phyloP scores from a whole-genome alignment of 2,888 invertebrate genomes.

The Mylabris sibirica region DNA sequence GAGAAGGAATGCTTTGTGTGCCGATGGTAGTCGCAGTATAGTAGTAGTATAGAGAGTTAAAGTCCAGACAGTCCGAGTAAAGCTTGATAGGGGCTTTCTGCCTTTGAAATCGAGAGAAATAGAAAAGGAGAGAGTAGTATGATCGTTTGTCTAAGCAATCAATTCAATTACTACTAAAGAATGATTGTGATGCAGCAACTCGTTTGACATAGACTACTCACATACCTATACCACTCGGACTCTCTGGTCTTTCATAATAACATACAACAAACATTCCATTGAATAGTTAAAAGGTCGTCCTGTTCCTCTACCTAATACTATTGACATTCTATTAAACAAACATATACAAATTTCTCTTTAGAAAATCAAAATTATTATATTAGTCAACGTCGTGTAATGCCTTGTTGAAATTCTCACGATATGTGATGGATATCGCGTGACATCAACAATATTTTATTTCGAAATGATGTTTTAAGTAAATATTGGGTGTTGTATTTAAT shows the following conservation, averaged over 20 bases:
- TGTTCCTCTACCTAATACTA: background rate
- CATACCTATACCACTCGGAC: slow-evolving; percentile 44
- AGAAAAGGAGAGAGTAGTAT: slow-evolving; percentile 12
- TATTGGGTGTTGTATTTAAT: slow-evolving; percentile 3
- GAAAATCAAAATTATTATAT: background rate
- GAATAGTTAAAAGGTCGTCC: background rate
- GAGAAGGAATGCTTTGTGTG: slow-evolving; percentile 61
- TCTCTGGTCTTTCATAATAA: slow-evolving; percentile 23
- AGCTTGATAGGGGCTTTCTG: slow-evolving; percentile 38
- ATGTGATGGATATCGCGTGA: slow-evolving; percentile 11
- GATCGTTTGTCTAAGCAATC: slow-evolving; percentile 61
- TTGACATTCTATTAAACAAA: background rate
- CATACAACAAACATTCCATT: slow-evolving; percentile 30
- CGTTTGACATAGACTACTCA: slow-evolving; percentile 56
- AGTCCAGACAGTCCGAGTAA: slow-evolving; percentile 37
- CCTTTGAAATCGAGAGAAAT: slow-evolving; percentile 46
- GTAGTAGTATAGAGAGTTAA: slow-evolving; percentile 20
- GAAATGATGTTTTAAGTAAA: slow-evolving; percentile 9
- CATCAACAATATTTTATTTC: slow-evolving; percentile 7
- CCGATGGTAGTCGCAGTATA: slow-evolving; percentile 27
- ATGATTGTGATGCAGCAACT: slow-evolving; percentile 52
- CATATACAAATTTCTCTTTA: background rate
- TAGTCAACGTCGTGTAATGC: background rate
- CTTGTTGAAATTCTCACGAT: slow-evolving; percentile 8
- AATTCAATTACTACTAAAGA: slow-evolving; percentile 60